These are phyloP conservation scores for Cheilosia soror DNA, from an alignment of 2,888 invertebrate genomes.

Conservation along the genomic window DNA sequence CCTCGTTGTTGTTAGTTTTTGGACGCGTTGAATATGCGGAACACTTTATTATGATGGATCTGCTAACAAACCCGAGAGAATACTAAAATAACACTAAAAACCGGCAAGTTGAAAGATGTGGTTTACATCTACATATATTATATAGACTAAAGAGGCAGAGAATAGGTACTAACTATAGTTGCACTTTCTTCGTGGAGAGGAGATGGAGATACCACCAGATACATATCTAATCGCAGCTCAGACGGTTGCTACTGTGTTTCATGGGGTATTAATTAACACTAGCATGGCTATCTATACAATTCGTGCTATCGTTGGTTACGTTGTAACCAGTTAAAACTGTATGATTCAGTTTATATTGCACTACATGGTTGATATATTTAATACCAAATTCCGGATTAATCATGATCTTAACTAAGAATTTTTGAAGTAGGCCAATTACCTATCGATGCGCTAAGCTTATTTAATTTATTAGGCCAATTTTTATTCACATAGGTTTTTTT, in stretches of 20 bases:
- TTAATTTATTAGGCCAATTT: too few species aligned
- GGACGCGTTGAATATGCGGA: background rate
- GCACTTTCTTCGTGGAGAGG: constrained; percentile 20
- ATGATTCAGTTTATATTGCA: constrained; percentile 1
- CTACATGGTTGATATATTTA: background rate
- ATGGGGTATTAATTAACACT: constrained; percentile 48
- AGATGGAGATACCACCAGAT: background rate
- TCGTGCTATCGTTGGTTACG: background rate
- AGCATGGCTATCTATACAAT: background rate
- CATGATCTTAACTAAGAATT: background rate
- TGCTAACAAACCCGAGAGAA: constrained; percentile 29
- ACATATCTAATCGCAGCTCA: background rate
- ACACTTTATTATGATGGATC: constrained; percentile 29
- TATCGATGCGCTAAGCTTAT: background rate
- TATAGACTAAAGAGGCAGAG: background rate
- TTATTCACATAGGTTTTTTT: too few species aligned
- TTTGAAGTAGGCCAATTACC: constrained; percentile 11
- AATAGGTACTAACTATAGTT: background rate
- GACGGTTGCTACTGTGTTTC: background rate
- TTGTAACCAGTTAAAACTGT: constrained; percentile 17
- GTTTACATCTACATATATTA: background rate
- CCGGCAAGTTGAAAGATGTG: constrained; percentile 2
- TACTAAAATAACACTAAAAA: constrained; percentile 48
- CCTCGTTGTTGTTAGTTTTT: background rate
- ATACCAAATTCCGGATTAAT: background rate